Evolutionary conservation across 2,113 vertebrate species (phyloP).

Genomic region (Trichechus manatus): DNA sequence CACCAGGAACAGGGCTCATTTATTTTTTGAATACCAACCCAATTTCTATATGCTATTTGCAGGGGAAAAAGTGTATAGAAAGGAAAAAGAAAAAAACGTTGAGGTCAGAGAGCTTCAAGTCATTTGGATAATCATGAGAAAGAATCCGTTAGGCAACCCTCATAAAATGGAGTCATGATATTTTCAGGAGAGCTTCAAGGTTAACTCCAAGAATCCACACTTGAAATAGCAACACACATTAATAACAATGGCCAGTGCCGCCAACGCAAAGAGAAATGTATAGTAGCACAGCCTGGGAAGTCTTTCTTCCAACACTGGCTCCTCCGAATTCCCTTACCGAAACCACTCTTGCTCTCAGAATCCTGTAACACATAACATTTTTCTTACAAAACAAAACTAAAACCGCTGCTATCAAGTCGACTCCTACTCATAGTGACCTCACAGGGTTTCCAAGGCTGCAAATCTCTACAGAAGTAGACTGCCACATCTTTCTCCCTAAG

Average conservation of each 20-base stretch:
- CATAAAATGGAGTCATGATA: neutral
- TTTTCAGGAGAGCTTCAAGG: neutral
- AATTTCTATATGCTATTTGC: neutral
- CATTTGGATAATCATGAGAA: neutral
- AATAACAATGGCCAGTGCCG: neutral
- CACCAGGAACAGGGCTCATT: neutral
- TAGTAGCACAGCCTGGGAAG: fast-evolving
- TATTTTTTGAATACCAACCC: slow-evolving; percentile 6
- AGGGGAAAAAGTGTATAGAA: neutral
- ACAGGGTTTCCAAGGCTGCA: too few relatives aligned
- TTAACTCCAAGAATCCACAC: neutral
- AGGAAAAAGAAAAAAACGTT: neutral
- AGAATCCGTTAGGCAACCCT: neutral
- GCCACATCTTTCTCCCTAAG: too few relatives aligned
- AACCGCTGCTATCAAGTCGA: neutral
- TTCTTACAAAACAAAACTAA: too few relatives aligned
- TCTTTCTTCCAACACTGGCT: neutral
- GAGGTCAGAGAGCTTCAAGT: neutral
- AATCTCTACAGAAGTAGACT: too few relatives aligned
- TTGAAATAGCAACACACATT: neutral
- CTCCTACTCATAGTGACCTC: neutral
- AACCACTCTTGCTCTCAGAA: neutral
- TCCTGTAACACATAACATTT: neutral
- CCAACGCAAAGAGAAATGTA: neutral
- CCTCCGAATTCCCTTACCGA: neutral